Evolutionary conservation across 2,888 invertebrate species (phyloP), one percentile per base, ranked within the genome.

Genomic region (Theretra japonica): DNA sequence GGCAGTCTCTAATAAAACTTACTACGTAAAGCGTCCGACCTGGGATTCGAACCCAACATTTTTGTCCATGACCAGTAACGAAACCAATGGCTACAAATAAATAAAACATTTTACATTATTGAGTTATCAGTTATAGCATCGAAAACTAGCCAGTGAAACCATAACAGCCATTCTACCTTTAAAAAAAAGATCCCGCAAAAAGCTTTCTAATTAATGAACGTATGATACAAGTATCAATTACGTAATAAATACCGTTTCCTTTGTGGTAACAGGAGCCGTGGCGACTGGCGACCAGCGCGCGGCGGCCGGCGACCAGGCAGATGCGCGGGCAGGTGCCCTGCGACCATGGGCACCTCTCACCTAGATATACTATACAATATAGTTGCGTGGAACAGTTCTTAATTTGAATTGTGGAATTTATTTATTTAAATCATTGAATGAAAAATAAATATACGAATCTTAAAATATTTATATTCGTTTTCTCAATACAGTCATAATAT

Each of bases 281-380:
- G 56, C 62, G 56, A 21, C 41, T 21, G 41, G 33, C 48, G 69
- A 73, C 70, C 58, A 15, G 15, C 41, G 41, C 41, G 11, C 11
- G 62, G 56, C 62, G 25, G 21, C 56, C 41, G 41, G 33, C 48
- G 69, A 73, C 70, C 62, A 3, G 74, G 79, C 83, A 84, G 82
- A 79, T 84, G 84, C 78, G 74, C 72, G 15, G n/a, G 83, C 84
- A 83, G 83, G 84, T 83, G 83, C 74, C 56, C 73, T 71, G 23
- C 5, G 15, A 23, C 48, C 48, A 23, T 23, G 21, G 65, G 23
- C 19, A 53, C n/a, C 0, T n/a, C 53, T n/a, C 53, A 53, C 19
- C 53, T 53, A 53, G 53, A 15, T 53, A 53, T n/a, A 53, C 53
- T 53, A 4, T n/a, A n/a, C 19, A 19, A 1, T 50, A 19, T 48